Conservation (phyloP, 2,888 invertebrate species). For the Aromia moschata region DNA sequence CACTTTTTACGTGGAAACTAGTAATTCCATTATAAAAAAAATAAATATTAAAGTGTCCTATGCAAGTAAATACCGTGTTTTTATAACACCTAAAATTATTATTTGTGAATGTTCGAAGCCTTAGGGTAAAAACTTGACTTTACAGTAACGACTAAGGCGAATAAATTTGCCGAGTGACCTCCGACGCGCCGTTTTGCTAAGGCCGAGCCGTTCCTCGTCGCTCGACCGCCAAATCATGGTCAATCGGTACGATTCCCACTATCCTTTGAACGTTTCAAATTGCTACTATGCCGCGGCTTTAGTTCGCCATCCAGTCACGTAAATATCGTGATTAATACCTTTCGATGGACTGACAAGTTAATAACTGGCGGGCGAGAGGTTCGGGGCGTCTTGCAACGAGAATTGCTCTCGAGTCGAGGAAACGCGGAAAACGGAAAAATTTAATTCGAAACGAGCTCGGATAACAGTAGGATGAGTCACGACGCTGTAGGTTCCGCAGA, state of each 20-base stretch:
- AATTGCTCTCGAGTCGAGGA: too few relatives aligned
- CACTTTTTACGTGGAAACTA: too few relatives aligned
- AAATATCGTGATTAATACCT: slow-evolving; percentile 18
- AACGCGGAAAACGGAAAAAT: too few relatives aligned
- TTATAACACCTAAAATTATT: not conserved
- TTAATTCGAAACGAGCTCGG: too few relatives aligned
- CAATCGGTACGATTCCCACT: slow-evolving; percentile 38
- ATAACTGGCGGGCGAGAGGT: not conserved
- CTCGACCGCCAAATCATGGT: slow-evolving; percentile 45
- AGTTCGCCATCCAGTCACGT: slow-evolving; percentile 19
- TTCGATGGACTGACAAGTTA: slow-evolving; percentile 15
- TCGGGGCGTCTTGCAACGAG: not conserved
- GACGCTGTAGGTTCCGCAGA: too few relatives aligned
- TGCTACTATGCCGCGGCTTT: slow-evolving; percentile 19
- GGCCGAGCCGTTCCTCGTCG: slow-evolving; percentile 43
- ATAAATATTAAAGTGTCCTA: too few relatives aligned
- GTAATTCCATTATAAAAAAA: too few relatives aligned
- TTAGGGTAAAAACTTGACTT: slow-evolving; percentile 18
- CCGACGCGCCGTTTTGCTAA: slow-evolving; percentile 37
- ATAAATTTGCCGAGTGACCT: slow-evolving; percentile 38
- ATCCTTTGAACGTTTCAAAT: slow-evolving; percentile 26
- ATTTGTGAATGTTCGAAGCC: slow-evolving; percentile 21
- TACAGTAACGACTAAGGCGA: slow-evolving; percentile 13
- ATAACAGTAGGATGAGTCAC: too few relatives aligned
- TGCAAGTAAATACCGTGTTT: too few relatives aligned